These are phyloP conservation scores for Amyelois transitella DNA, from an alignment of 1,140 invertebrate species.

Conservation along the genomic window DNA sequence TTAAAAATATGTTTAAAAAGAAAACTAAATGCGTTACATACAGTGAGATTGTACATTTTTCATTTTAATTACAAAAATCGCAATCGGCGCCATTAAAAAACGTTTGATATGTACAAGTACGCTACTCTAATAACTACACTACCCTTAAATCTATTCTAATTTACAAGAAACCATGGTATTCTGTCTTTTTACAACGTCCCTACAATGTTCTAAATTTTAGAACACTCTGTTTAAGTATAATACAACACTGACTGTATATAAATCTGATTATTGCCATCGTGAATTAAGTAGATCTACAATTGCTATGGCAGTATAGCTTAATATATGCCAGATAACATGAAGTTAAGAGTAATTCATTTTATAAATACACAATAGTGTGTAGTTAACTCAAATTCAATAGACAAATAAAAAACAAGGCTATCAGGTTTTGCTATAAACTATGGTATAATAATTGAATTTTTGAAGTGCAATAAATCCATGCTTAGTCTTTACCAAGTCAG, in stretches of 20 bases:
- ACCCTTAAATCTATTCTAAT: constrained; percentile 39
- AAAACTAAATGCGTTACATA: constrained; percentile 37
- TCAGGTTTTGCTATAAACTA: too few relatives aligned
- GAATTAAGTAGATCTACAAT: constrained; percentile 30
- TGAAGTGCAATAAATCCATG: too few relatives aligned
- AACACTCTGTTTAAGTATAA: constrained; percentile 37
- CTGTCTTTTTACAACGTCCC: constrained; percentile 53
- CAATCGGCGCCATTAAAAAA: constrained; percentile 40
- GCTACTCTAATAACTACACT: constrained; percentile 28
- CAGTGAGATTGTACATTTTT: constrained; percentile 49
- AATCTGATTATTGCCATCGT: constrained; percentile 35
- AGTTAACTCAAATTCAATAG: too few relatives aligned
- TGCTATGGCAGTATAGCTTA: too few relatives aligned
- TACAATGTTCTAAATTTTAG: constrained; percentile 61
- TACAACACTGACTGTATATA: constrained; percentile 21
- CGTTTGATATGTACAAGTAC: constrained; percentile 64
- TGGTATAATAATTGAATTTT: too few relatives aligned
- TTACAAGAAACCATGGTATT: constrained; percentile 34
- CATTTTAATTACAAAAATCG: constrained; percentile 45
- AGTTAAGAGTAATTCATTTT: too few relatives aligned
- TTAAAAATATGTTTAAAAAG: constrained; percentile 20
- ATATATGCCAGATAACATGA: too few relatives aligned
- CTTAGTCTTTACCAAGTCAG: constrained; percentile 4
- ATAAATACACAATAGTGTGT: too few relatives aligned
- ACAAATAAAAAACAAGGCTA: too few relatives aligned